A percentile compares a stretch with the other conserved stretches of the same genome.
Conservation (phyloP, 2,797 vertebrate species). For the Carcharodon carcharias region DNA sequence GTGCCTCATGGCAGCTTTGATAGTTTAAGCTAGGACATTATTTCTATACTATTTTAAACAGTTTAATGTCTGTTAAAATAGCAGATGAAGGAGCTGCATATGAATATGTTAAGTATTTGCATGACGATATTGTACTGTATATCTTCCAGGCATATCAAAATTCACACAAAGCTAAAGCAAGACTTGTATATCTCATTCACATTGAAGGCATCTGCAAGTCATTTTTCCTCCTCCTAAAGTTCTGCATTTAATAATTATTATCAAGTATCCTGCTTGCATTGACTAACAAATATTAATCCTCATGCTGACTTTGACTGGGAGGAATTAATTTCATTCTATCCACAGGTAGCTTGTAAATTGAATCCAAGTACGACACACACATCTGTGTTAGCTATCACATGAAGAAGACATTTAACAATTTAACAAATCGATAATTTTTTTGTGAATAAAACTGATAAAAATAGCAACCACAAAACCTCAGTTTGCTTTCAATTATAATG, state of each 20-base stretch:
- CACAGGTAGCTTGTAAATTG: not conserved
- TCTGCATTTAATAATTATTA: not conserved
- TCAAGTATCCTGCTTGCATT: not conserved
- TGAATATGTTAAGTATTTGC: not conserved
- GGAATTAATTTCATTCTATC: not conserved
- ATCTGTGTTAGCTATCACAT: not conserved
- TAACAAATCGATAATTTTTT: not conserved
- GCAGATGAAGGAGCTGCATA: not conserved
- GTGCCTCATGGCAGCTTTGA: not conserved
- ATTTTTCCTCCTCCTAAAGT: not conserved
- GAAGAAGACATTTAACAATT: not conserved
- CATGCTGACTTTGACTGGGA: not conserved
- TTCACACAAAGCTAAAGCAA: not conserved
- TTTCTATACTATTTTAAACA: not conserved
- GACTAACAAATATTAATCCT: not conserved
- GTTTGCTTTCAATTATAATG: not conserved
- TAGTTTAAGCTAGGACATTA: not conserved
- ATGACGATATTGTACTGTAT: not conserved
- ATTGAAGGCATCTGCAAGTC: not conserved
- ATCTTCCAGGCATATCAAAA: not conserved
- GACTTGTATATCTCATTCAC: not conserved
- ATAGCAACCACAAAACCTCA: not conserved
- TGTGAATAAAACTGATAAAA: not conserved
- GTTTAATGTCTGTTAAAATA: not conserved
- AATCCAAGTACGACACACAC: not conserved